These are phyloP conservation scores for Oophaga sylvatica DNA, from an alignment of 2,797 vertebrate genomes.

Conservation along the genomic window DNA sequence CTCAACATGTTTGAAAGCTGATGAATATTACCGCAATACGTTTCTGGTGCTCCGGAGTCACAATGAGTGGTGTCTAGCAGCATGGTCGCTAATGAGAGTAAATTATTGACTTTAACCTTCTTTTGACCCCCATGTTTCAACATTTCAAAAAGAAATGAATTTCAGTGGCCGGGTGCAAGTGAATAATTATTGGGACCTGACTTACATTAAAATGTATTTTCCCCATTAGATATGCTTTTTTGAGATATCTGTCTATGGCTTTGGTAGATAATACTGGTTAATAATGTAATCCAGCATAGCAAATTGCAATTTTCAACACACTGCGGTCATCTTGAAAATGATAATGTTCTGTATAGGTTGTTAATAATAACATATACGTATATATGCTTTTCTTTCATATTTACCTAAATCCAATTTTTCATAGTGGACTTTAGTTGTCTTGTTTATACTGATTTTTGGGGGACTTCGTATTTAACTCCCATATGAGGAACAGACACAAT, in stretches of 20 bases:
- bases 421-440: neutral
- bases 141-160: constrained; percentile 58
- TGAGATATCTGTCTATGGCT: constrained; percentile 33
- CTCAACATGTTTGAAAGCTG: constrained; percentile 59
- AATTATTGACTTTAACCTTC: constrained; percentile 60
- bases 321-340: constrained; percentile 17
- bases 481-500: neutral
- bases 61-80: constrained; percentile 45
- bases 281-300: constrained; percentile 30
- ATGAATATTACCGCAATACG: constrained; percentile 58
- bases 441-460: neutral
- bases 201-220: constrained; percentile 60
- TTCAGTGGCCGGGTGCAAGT: constrained; percentile 25
- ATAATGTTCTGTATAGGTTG: constrained; percentile 1
- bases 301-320: constrained; percentile 43
- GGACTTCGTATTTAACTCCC: neutral
- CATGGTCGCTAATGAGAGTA: constrained; percentile 45
- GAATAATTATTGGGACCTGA: constrained; percentile 49
- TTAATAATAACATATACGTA: neutral
- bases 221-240: constrained; percentile 48
- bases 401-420: neutral
- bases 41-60: constrained; percentile 44
- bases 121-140: constrained; percentile 41
- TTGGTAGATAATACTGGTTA: constrained; percentile 20
- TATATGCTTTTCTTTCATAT: neutral